These are phyloP conservation scores for Pituophis catenifer DNA, from an alignment of 2,113 vertebrate genomes.

Conservation along the genomic window DNA sequence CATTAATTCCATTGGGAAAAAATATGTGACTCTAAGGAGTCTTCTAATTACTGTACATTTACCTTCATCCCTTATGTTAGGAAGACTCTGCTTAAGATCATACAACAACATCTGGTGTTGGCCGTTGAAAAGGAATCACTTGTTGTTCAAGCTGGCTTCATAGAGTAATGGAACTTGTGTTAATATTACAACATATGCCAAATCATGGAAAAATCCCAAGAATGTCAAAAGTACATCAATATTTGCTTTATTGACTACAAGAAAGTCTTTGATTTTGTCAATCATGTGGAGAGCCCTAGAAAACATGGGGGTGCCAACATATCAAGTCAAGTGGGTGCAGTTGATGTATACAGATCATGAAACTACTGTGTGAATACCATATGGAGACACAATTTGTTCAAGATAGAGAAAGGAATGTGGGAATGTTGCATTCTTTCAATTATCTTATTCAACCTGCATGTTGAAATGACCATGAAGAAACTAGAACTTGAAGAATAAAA, in stretches of 20 bases:
- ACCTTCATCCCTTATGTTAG: neutral
- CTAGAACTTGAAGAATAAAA: neutral
- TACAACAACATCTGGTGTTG: neutral
- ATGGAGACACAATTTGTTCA: neutral
- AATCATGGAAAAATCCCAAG: neutral
- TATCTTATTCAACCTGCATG: neutral
- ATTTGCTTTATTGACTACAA: neutral
- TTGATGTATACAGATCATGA: neutral
- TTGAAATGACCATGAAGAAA: neutral
- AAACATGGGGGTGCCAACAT: neutral
- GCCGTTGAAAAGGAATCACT: neutral
- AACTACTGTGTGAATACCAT: neutral
- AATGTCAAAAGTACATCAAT: neutral
- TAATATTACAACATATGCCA: neutral
- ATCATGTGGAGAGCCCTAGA: neutral
- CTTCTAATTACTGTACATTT: neutral
- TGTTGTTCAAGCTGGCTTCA: neutral
- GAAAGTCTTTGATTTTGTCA: neutral
- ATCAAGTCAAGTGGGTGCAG: too few species aligned
- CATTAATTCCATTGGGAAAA: neutral
- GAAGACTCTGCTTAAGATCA: neutral
- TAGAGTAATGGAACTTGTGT: neutral
- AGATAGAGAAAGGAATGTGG: neutral
- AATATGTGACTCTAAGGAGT: neutral
- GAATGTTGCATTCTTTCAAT: neutral